These are phyloP conservation scores for Halesus radiatus DNA, from an alignment of 1,140 invertebrate species.

Conservation along the genomic window DNA sequence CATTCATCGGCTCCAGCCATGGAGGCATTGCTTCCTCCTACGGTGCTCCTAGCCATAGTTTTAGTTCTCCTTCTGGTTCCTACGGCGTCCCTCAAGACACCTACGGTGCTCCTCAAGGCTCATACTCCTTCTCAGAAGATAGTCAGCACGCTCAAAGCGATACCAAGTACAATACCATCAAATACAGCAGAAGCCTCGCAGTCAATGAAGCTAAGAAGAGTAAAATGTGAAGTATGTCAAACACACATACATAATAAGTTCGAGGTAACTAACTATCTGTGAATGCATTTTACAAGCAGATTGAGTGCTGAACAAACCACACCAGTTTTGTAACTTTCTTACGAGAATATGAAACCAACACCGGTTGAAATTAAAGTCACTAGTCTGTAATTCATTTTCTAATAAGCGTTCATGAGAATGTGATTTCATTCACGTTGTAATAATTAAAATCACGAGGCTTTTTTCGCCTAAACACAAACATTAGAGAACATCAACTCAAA, in stretches of 20 bases:
- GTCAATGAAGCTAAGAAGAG: conserved; percentile 32
- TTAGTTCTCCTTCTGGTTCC: conserved; percentile 19
- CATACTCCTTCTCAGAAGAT: conserved; percentile 43
- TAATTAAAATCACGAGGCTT: too few species aligned
- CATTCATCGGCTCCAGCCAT: neutral
- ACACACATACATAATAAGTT: neutral
- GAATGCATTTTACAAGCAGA: neutral
- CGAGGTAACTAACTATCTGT: neutral
- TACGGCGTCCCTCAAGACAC: conserved; percentile 42
- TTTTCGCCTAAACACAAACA: too few species aligned
- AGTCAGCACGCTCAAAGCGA: conserved; percentile 40
- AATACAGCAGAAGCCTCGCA: conserved; percentile 51
- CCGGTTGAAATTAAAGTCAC: conserved; percentile 27
- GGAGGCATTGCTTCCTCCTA: conserved; percentile 39
- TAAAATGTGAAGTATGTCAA: neutral
- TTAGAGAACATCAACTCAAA: too few species aligned
- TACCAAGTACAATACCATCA: conserved; percentile 53
- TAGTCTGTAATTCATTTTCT: conserved; percentile 7
- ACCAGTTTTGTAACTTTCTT: conserved; percentile 17
- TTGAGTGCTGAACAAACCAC: neutral
- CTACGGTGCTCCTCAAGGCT: conserved; percentile 38
- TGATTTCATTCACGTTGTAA: neutral
- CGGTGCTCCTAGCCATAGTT: conserved; percentile 19
- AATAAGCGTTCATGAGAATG: neutral
- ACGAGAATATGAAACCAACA: conserved; percentile 6